A percentile compares a stretch with the other conserved stretches of the same genome.
phyloP scores from a whole-genome alignment of 1,140 invertebrate genomes.

The Orius insidiosus region DNA sequence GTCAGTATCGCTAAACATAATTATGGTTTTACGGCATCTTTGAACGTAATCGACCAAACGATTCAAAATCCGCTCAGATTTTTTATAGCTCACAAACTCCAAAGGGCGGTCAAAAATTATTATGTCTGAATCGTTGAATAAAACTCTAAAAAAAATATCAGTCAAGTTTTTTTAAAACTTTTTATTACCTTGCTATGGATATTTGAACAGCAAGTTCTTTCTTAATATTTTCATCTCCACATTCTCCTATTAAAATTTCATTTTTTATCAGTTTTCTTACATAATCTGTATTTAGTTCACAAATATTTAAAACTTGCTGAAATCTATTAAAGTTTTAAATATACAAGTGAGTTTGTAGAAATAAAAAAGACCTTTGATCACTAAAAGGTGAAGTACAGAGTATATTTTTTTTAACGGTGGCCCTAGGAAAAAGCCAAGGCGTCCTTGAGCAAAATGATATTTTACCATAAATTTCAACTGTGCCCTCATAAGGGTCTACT shows the following conservation, averaged over 20 bases:
- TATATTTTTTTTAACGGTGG: background rate
- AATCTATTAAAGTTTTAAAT: background rate
- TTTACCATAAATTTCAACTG: background rate
- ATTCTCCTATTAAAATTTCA: background rate
- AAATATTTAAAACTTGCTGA: constrained; percentile 1
- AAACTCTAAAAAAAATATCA: background rate
- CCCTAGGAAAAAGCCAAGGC: background rate
- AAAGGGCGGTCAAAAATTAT: background rate
- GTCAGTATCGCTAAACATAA: background rate
- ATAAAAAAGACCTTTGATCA: background rate
- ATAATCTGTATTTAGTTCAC: background rate
- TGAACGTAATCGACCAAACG: background rate
- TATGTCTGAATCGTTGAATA: background rate
- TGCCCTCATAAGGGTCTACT: background rate
- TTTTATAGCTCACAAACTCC: background rate
- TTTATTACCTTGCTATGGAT: constrained; percentile 1
- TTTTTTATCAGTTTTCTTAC: background rate
- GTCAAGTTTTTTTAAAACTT: background rate
- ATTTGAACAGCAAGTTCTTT: constrained; percentile 1
- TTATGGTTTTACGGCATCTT: background rate
- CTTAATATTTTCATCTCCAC: background rate
- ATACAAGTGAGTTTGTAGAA: background rate
- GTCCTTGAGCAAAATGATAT: background rate
- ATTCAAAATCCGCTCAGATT: background rate
- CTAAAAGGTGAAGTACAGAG: background rate